Evolutionary conservation across 2,797 vertebrate species (phyloP), one percentile per base, ranked within the genome.

Genomic region (Geotria australis): DNA sequence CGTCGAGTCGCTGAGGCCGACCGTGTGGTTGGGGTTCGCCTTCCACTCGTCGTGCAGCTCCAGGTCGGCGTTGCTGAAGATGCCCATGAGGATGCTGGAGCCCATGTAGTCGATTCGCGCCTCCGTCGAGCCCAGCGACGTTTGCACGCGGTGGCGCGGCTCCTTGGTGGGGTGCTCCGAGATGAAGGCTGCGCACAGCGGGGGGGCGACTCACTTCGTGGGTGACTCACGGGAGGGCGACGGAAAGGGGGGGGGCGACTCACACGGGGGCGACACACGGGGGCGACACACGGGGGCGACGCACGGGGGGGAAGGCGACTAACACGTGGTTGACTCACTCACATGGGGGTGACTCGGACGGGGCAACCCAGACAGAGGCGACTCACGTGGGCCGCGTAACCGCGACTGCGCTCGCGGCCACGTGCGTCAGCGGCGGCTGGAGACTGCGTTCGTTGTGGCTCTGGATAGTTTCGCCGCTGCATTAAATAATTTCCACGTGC

Each of bases 41-140:
- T 98, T 96, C 91, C 91, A 98, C 60, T 98, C 91, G 48, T 98
- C 91, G 65, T 94, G 83, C 24, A 98, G 77, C 67, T 85, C 79
- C 59, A 98, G 79, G 65, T 95, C 84, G 2, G 91, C 91, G 47
- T 96, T 98, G 68, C 89, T 96, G 70, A 98, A 98, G 61, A 96
- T 77, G 1, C 89, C 91, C 91, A 98, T 98, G 58, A 98, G 73
- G 68, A 98, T 98, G 65, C 89, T 96, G 63, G 91, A 91, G 56
- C 91, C 91, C 91, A 98, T 98, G 64, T 98, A 98, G 68, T 98
- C 91, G 63, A 98, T 80, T 6, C 91, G 79, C 1, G 86, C 83
- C 71, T 98, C 91, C 2, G 91, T 98, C 9, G 91, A 98, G 55
- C 91, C 91, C 89, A 96, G 83, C 7, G 91, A 96, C 69, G 95